These are phyloP conservation scores for Hoplostethus mediterraneus DNA, from an alignment of 2,797 vertebrate species.

Conservation along the genomic window DNA sequence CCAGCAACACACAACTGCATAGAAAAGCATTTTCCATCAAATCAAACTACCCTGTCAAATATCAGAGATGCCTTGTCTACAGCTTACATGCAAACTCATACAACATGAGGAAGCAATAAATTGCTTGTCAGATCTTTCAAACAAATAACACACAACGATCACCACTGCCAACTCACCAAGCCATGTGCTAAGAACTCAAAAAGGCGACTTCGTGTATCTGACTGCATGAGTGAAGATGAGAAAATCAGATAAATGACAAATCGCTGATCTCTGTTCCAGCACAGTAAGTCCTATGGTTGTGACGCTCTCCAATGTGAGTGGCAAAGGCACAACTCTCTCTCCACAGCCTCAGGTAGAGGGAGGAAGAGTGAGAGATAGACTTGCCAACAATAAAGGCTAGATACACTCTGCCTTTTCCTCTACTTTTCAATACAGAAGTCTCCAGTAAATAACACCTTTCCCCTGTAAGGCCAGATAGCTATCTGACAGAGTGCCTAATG, in stretches of 20 bases:
- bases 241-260: slow-evolving; percentile 38
- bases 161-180: slow-evolving; percentile 78
- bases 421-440: slow-evolving; percentile 7
- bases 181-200: slow-evolving; percentile 85
- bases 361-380: slow-evolving; percentile 40
- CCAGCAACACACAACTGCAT: background rate
- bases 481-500: background rate
- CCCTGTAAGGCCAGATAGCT: background rate
- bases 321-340: slow-evolving; percentile 37
- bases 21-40: background rate
- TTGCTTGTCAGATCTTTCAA: background rate
- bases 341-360: slow-evolving; percentile 30
- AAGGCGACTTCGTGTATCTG: slow-evolving; percentile 79
- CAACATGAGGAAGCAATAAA: background rate
- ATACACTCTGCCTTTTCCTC: slow-evolving; percentile 55
- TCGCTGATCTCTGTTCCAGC: slow-evolving; percentile 42
- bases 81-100: background rate
- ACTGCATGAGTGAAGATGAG: slow-evolving; percentile 71
- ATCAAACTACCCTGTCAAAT: slow-evolving; percentile 1
- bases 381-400: slow-evolving; percentile 52
- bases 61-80: background rate
- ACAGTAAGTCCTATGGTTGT: slow-evolving; percentile 20
- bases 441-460: background rate
- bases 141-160: slow-evolving; percentile 27
- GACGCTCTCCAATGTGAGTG: slow-evolving; percentile 36